A percentile compares a stretch with the other conserved stretches of the same genome.
These are phyloP conservation scores for Acomys russatus DNA, from an alignment of 2,797 vertebrate species.

Conservation along the genomic window DNA sequence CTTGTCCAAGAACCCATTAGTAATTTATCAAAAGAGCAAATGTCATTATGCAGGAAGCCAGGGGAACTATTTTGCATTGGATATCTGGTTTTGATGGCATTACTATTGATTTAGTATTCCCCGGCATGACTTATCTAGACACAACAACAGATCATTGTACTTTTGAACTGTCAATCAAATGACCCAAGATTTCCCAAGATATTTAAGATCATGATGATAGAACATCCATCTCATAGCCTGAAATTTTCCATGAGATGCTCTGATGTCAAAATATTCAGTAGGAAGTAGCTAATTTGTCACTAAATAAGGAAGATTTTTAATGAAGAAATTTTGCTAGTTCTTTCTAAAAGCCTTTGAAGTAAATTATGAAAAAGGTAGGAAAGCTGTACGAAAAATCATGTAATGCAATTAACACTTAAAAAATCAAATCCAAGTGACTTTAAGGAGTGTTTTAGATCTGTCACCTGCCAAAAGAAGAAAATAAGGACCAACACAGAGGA, in stretches of 20 bases:
- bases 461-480: not conserved
- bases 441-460: not conserved
- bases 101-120: slow-evolving; percentile 94
- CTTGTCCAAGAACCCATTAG: slow-evolving; percentile 90
- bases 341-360: slow-evolving; percentile 10
- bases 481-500: not conserved
- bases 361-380: slow-evolving; percentile 40
- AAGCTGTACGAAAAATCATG: slow-evolving; percentile 21
- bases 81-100: slow-evolving; percentile 93
- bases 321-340: slow-evolving; percentile 15
- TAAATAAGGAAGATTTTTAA: not conserved
- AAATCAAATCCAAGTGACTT: not conserved
- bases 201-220: slow-evolving; percentile 80
- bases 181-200: slow-evolving; percentile 88
- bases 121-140: slow-evolving; percentile 88
- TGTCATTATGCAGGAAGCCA: slow-evolving; percentile 89
- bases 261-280: slow-evolving; percentile 7
- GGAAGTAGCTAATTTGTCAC: slow-evolving; percentile 13
- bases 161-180: slow-evolving; percentile 92
- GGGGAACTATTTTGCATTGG: slow-evolving; percentile 92
- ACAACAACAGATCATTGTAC: slow-evolving; percentile 91
- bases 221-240: slow-evolving; percentile 81
- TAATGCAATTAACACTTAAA: not conserved
- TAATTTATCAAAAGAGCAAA: slow-evolving; percentile 92
- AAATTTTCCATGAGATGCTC: slow-evolving; percentile 76